Evolutionary conservation across 2,888 invertebrate genomes (phyloP).

Genomic region (Tachystola acroxantha): DNA sequence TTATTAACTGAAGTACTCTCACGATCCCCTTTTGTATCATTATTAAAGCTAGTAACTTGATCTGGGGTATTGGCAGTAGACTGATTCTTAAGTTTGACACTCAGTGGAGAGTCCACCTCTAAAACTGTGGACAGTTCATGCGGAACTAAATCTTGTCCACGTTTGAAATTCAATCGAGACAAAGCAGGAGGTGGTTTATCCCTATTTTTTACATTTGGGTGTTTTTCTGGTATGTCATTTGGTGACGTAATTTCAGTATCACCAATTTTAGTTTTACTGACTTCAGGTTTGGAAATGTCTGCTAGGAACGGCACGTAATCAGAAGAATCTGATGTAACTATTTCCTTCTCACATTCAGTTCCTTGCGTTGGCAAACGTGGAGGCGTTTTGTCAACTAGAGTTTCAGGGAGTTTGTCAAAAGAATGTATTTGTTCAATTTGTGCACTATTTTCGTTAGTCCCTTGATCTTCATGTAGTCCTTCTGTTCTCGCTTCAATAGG

Average conservation of each 20-base stretch:
- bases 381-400: constrained; percentile 13
- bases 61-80: constrained; percentile 25
- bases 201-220: constrained; percentile 29
- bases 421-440: constrained; percentile 10
- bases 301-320: constrained; percentile 41
- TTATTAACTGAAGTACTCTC: constrained; percentile 8
- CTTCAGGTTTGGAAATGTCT: constrained; percentile 55
- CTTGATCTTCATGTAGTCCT: neutral
- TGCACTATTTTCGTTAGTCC: neutral
- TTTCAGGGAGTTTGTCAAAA: constrained; percentile 15
- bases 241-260: neutral
- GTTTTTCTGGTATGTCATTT: constrained; percentile 7
- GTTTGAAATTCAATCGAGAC: constrained; percentile 52
- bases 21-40: constrained; percentile 10
- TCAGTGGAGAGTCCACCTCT: constrained; percentile 83
- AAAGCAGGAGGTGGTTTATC: constrained; percentile 64
- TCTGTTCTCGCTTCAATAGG: neutral
- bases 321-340: constrained; percentile 14
- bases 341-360: constrained; percentile 13
- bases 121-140: constrained; percentile 84
- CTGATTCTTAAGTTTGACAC: constrained; percentile 58
- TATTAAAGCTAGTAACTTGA: constrained; percentile 14
- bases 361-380: constrained; percentile 13
- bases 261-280: constrained; percentile 22
- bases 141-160: constrained; percentile 50